Evolutionary conservation across 2,797 vertebrate genomes (phyloP).

Genomic region (Melanotaenia trifasciata): DNA sequence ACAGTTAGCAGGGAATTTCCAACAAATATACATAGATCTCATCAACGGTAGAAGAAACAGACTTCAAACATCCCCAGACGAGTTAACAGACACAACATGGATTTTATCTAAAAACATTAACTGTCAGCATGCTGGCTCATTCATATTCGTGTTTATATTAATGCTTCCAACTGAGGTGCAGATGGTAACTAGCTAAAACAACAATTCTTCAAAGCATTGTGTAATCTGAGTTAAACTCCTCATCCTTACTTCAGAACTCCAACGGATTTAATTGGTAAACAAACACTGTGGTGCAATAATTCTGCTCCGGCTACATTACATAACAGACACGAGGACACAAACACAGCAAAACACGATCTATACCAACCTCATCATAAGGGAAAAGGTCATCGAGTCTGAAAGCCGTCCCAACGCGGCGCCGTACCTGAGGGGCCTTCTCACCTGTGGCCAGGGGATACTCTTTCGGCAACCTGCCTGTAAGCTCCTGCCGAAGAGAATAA

Average conservation of each 20-base stretch:
- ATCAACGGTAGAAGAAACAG: constrained; percentile 4
- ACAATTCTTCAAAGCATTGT: constrained; percentile 14
- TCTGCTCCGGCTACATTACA: not conserved
- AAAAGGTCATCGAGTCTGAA: constrained; percentile 94
- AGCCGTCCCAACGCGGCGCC: constrained; percentile 89
- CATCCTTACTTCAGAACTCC: too few species aligned
- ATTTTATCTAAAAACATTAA: constrained; percentile 3
- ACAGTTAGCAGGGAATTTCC: constrained; percentile 31
- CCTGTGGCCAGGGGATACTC: constrained; percentile 91
- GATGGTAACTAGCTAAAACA: constrained; percentile 9
- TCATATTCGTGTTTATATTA: not conserved
- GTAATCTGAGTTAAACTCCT: not conserved
- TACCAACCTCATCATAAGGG: constrained; percentile 86
- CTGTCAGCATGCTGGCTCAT: constrained; percentile 2
- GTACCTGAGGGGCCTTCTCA: constrained; percentile 89
- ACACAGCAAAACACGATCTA: not conserved
- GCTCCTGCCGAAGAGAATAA: constrained; percentile 82
- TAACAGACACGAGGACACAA: not conserved
- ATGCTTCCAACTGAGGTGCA: constrained; percentile 1
- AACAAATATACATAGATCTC: constrained; percentile 7
- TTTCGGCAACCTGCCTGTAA: constrained; percentile 92
- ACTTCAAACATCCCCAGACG: constrained; percentile 10
- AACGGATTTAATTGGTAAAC: constrained; percentile 8
- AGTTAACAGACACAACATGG: constrained; percentile 10
- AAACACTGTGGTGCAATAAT: constrained; percentile 13